phyloP scores from a whole-genome alignment of 2,113 vertebrate species.

The Rhinopithecus roxellana region DNA sequence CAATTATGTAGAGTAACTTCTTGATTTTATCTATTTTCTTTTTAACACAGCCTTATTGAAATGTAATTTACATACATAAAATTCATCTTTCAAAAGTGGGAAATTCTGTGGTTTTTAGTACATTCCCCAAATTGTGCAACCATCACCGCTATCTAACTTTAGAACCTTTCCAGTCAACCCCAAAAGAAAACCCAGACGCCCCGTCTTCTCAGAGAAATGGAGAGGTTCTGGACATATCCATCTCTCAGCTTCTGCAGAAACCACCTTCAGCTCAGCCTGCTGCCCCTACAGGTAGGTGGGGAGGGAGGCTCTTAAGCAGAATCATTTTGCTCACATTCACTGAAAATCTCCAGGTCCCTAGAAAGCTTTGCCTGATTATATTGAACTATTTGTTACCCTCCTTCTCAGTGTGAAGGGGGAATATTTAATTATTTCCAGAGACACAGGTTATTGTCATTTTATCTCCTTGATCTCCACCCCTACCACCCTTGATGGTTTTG shows the following conservation, averaged over 20 bases:
- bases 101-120: not conserved
- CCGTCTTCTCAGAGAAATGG: not conserved
- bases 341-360: not conserved
- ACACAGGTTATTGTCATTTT: not conserved
- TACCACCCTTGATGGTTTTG: not conserved
- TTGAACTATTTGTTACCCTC: not conserved
- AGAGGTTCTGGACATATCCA: not conserved
- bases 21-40: not conserved
- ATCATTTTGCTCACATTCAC: not conserved
- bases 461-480: not conserved
- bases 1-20: not conserved
- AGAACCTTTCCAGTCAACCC: not conserved
- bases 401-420: not conserved
- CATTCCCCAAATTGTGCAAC: not conserved
- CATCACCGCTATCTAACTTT: not conserved
- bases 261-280: not conserved
- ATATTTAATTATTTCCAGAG: not conserved
- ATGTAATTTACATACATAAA: not conserved
- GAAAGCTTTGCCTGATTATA: not conserved
- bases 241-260: not conserved
- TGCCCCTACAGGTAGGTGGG: rapidly evolving
- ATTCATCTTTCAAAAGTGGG: not conserved
- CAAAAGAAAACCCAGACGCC: not conserved
- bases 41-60: not conserved
- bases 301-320: not conserved